These are phyloP conservation scores for Poeciliopsis occidentalis DNA, from an alignment of 2,113 vertebrate species.

Conservation along the genomic window DNA sequence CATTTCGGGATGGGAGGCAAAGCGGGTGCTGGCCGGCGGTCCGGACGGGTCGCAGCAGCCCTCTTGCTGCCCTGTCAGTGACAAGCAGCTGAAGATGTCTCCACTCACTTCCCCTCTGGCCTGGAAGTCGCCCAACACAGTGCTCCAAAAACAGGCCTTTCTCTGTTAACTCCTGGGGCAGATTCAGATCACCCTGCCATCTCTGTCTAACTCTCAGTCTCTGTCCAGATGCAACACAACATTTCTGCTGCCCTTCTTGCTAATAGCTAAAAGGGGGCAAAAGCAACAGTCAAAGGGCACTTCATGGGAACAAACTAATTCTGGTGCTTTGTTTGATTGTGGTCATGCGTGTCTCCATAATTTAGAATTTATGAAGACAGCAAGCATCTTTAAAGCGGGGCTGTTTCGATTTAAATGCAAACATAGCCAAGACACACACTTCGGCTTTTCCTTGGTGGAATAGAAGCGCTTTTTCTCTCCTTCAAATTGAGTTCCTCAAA, in stretches of 20 bases:
- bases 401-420: slow-evolving; percentile 78
- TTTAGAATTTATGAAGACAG: slow-evolving; percentile 45
- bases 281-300: slow-evolving; percentile 50
- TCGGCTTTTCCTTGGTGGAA: slow-evolving; percentile 63
- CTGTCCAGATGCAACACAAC: slow-evolving; percentile 18
- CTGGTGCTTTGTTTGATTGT: slow-evolving; percentile 15
- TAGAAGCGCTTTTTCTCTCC: slow-evolving; percentile 72
- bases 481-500: slow-evolving; percentile 79
- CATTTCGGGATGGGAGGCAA: slow-evolving; percentile 51
- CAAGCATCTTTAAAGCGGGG: slow-evolving; percentile 63
- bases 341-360: slow-evolving; percentile 28
- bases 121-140: slow-evolving; percentile 75
- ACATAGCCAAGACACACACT: slow-evolving; percentile 63
- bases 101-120: slow-evolving; percentile 66
- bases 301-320: slow-evolving; percentile 20
- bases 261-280: slow-evolving; percentile 50
- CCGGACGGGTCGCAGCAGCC: slow-evolving; percentile 71
- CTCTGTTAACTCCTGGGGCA: slow-evolving; percentile 78
- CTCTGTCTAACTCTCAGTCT: slow-evolving; percentile 39
- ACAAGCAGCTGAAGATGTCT: slow-evolving; percentile 73
- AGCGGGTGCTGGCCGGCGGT: slow-evolving; percentile 58
- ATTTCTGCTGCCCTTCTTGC: slow-evolving; percentile 46
- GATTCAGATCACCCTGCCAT: slow-evolving; percentile 74
- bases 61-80: slow-evolving; percentile 76
- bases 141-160: slow-evolving; percentile 78